These are phyloP conservation scores for Thaleichthys pacificus DNA, from an alignment of 2,797 vertebrate species.

Conservation along the genomic window DNA sequence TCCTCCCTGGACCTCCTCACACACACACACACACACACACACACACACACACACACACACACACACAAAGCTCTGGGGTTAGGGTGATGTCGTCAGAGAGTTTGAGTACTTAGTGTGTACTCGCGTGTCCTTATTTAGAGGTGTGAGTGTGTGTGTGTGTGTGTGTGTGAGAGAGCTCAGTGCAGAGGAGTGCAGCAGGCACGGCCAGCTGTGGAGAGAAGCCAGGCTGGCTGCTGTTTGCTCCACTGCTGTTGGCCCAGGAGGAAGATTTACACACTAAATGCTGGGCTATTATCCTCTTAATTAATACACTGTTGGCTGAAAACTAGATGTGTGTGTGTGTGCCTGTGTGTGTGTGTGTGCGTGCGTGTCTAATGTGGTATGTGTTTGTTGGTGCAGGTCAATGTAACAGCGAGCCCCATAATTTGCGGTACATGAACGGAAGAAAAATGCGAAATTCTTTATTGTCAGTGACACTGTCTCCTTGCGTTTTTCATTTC, in stretches of 20 bases:
- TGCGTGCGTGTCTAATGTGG: constrained; percentile 26
- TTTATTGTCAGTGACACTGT: constrained; percentile 62
- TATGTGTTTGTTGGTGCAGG: constrained; percentile 35
- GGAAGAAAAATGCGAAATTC: constrained; percentile 40
- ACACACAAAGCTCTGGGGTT: neutral
- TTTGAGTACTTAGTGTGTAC: neutral
- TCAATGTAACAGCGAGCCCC: constrained; percentile 35
- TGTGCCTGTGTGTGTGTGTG: constrained; percentile 19
- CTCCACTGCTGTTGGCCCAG: constrained; percentile 42
- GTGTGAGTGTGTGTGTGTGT: constrained; percentile 11
- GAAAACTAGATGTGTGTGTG: constrained; percentile 17
- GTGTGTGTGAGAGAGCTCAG: constrained; percentile 8
- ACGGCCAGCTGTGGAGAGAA: constrained; percentile 9
- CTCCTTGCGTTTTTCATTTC: constrained; percentile 67
- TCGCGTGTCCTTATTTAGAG: too few relatives aligned
- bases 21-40: neutral
- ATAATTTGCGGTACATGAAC: constrained; percentile 45
- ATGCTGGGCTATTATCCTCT: constrained; percentile 71
- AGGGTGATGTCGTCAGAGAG: neutral
- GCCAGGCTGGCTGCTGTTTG: constrained; percentile 19
- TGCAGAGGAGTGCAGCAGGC: constrained; percentile 9
- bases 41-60: neutral
- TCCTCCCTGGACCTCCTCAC: too few relatives aligned
- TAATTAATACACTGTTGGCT: constrained; percentile 70
- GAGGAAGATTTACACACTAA: constrained; percentile 67